Evolutionary conservation across 2,797 vertebrate genomes (phyloP), one percentile per base, ranked within the genome.

Genomic region (Etheostoma nigrum): DNA sequence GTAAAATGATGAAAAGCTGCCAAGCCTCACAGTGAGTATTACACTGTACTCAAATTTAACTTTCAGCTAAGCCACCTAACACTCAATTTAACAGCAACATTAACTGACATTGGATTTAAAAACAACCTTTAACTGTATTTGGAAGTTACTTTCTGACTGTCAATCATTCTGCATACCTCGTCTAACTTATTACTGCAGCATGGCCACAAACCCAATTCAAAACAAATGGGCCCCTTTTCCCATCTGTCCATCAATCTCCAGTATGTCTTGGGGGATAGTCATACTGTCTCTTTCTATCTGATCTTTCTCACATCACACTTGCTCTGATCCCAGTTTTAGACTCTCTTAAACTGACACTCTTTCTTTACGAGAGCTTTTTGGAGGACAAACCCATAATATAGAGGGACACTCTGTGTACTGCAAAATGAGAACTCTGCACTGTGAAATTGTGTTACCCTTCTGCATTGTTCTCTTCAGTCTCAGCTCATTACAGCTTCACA

Each of bases 371-470:
- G 68, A 78, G 64, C 54, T 72, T 70, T 81, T 27, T 8, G 12
- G 33, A 85, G 74, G 78, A 83, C 72, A 76, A 65, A 84, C 67
- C 55, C 53, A 62, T 66, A 84, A 60, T 65, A 47, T 36, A 60
- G 45, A 81, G 59, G 71, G 83, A 47, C 82, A 63, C 65, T 63
- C 21, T 75, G 53, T 71, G 65, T 42, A 12, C 57, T 69, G 55
- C 67, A 57, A 79, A 71, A 74, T 55, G 60, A 60, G 71, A 84
- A 57, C 68, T 70, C 62, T 74, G 66, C 74, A 61, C 72, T 63
- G 73, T 78, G 80, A 83, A 79, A 76, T 69, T 85, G 60, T 49
- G 40, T 54, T 80, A 21, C 78, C 82, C 77, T 81, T 51, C 16
- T 66, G 74, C 49, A 8, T 55, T 83, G 52, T 73, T 72, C 67